These are phyloP conservation scores for Ochlodes sylvanus DNA, from an alignment of 2,888 invertebrate genomes.

Conservation along the genomic window DNA sequence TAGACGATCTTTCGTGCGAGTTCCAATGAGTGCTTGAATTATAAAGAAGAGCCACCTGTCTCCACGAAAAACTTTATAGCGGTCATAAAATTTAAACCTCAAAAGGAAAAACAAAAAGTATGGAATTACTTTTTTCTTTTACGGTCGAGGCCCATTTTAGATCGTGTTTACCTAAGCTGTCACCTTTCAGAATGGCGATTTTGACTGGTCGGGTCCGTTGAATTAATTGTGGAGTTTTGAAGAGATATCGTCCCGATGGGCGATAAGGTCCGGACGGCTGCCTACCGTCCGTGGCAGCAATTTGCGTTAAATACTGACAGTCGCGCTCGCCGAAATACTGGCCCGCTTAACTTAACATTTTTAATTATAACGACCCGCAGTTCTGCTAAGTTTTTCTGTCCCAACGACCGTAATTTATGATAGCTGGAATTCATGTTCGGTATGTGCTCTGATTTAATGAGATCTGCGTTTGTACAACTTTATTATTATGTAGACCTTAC, in stretches of 20 bases:
- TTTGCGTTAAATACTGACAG: conserved; percentile 72
- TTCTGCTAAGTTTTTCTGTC: conserved; percentile 49
- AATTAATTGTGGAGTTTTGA: conserved; percentile 80
- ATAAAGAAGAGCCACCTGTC: conserved; percentile 85
- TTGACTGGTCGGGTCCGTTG: conserved; percentile 76
- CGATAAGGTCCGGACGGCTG: conserved; percentile 70
- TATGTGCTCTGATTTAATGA: conserved; percentile 14
- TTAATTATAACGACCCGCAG: conserved; percentile 64
- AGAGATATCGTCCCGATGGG: conserved; percentile 77
- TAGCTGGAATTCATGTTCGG: conserved; percentile 25
- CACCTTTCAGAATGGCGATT: conserved; percentile 83
- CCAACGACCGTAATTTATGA: conserved; percentile 40
- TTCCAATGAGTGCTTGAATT: conserved; percentile 70
- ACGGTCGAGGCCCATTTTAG: conserved; percentile 77
- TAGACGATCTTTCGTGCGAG: conserved; percentile 65
- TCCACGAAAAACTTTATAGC: conserved; percentile 84
- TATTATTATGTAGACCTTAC: neutral
- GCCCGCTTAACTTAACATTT: conserved; percentile 57
- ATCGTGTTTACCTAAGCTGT: conserved; percentile 84
- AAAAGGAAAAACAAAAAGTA: conserved; percentile 78
- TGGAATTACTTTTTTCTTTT: conserved; percentile 73
- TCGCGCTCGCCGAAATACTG: conserved; percentile 56
- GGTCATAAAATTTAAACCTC: conserved; percentile 83
- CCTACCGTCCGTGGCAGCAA: conserved; percentile 67
- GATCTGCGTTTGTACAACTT: neutral